phyloP scores from a whole-genome alignment of 2,113 vertebrate species.

The Albula glossodonta region DNA sequence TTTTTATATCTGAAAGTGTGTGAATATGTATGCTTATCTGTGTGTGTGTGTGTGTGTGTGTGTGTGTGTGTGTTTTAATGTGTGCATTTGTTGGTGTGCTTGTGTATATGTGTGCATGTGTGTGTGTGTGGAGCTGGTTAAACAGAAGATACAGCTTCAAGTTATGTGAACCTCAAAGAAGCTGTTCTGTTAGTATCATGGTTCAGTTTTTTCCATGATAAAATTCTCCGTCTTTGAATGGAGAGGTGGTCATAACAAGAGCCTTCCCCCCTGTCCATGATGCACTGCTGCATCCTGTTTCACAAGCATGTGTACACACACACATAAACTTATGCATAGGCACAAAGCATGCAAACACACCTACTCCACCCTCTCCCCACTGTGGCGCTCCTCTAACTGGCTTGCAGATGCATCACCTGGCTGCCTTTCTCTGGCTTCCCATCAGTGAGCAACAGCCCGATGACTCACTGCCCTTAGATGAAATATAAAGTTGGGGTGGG shows the following conservation, averaged over 20 bases:
- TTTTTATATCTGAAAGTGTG: constrained; percentile 34
- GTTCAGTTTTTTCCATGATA: constrained; percentile 15
- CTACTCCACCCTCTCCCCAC: no score
- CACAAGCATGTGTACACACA: no score
- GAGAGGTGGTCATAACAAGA: no score
- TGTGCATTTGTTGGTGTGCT: background rate
- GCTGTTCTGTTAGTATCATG: constrained; percentile 34
- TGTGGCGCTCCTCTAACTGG: background rate
- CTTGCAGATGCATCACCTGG: constrained; percentile 19
- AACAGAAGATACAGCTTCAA: constrained; percentile 53
- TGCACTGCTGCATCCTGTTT: no score
- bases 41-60: constrained; percentile 30
- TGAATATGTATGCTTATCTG: background rate
- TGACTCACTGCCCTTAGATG: constrained; percentile 36
- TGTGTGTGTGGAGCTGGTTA: background rate
- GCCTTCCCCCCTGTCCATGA: no score
- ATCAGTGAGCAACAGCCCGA: constrained; percentile 24
- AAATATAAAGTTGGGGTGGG: constrained; percentile 28
- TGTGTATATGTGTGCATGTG: constrained; percentile 11
- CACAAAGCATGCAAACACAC: no score
- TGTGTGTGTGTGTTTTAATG: constrained; percentile 4
- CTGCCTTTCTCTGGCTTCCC: constrained; percentile 29
- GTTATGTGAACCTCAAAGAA: constrained; percentile 47
- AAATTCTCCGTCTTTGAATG: background rate
- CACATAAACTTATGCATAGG: no score